These are phyloP conservation scores for Arvicanthis niloticus DNA, from an alignment of 2,113 vertebrate genomes.

Conservation along the genomic window DNA sequence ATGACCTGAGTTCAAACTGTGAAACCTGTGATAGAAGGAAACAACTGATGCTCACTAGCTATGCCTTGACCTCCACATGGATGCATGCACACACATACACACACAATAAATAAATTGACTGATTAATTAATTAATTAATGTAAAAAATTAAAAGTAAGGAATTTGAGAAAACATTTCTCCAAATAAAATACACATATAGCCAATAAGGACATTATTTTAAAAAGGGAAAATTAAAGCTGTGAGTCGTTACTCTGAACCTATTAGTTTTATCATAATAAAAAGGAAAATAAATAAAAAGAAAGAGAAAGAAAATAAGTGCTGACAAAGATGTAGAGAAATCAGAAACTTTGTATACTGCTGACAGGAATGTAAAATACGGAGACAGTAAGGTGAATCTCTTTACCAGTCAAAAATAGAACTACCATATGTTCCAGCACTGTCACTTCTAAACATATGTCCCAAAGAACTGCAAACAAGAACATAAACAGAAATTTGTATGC, in stretches of 20 bases:
- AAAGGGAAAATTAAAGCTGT: conserved; percentile 12
- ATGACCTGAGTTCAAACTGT: background rate
- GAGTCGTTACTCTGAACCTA: background rate
- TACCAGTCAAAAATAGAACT: conserved; percentile 5
- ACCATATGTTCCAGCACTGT: background rate
- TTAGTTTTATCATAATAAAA: background rate
- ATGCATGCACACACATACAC: background rate
- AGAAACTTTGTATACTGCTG: background rate
- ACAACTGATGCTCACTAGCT: background rate
- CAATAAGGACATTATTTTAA: conserved; percentile 22
- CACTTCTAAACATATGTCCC: background rate
- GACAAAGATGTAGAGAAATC: background rate
- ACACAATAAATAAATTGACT: too few species aligned
- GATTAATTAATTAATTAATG: too few species aligned
- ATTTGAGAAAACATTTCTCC: background rate
- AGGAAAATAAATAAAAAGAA: background rate
- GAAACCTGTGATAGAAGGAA: background rate
- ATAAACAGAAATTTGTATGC: background rate
- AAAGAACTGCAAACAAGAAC: conserved; percentile 20
- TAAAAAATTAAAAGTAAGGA: background rate
- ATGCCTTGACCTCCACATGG: background rate
- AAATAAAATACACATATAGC: conserved; percentile 33
- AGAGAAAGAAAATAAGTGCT: background rate
- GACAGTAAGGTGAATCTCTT: background rate
- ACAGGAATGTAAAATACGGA: background rate